Conservation (phyloP, 2,797 vertebrate genomes). For the Sitta carolinensis region DNA sequence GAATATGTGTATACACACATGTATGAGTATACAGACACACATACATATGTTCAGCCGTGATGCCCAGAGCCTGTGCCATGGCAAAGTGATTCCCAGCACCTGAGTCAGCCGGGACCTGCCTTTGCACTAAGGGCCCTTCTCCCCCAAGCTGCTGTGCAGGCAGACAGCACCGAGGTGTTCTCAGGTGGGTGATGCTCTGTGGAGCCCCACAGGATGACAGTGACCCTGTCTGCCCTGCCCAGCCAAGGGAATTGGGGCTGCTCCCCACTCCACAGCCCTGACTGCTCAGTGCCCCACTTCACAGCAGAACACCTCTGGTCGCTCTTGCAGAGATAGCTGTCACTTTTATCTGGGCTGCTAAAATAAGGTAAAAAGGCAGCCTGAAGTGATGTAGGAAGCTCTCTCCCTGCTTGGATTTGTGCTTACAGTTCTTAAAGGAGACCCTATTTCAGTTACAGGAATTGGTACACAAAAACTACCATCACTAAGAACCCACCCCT, state of each 20-base stretch:
- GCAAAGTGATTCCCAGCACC: too few species aligned
- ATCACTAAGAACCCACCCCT: neutral
- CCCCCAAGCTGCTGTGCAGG: neutral
- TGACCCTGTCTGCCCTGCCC: fast-evolving
- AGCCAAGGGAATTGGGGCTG: fast-evolving
- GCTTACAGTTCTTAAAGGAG: neutral
- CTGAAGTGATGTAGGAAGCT: fast-evolving
- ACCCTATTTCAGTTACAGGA: neutral
- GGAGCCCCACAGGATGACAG: neutral
- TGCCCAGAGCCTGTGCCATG: neutral
- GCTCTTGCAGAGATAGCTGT: neutral
- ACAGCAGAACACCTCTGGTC: fast-evolving
- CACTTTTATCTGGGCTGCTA: neutral
- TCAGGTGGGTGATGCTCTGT: neutral
- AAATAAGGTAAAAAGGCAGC: neutral
- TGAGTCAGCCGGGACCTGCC: neutral
- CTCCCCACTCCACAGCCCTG: neutral
- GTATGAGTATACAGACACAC: neutral
- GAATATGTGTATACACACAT: too few species aligned
- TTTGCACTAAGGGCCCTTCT: neutral
- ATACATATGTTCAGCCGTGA: fast-evolving
- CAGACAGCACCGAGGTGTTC: fast-evolving
- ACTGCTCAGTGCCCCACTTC: neutral
- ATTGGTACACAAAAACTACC: neutral
- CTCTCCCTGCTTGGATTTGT: neutral